These are phyloP conservation scores for Rhinoraja longicauda DNA, from an alignment of 2,797 vertebrate species.

Conservation along the genomic window DNA sequence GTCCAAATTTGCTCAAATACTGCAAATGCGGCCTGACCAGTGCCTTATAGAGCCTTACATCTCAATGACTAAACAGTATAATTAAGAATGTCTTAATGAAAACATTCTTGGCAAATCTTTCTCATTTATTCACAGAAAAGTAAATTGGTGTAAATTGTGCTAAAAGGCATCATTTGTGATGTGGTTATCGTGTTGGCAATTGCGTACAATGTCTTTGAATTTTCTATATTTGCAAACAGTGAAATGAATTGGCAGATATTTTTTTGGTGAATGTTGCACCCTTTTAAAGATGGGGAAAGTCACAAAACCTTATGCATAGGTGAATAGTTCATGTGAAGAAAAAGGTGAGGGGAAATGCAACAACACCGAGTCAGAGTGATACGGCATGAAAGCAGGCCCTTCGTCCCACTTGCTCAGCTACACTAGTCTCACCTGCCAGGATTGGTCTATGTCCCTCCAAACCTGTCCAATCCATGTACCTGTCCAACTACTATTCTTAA, in stretches of 20 bases:
- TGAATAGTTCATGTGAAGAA: neutral
- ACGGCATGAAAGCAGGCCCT: no score
- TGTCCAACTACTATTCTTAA: no score
- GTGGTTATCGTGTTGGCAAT: neutral
- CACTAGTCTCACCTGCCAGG: no score
- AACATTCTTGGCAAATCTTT: neutral
- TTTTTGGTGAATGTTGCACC: neutral
- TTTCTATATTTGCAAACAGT: neutral
- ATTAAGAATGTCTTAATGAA: neutral
- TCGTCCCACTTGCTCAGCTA: no score
- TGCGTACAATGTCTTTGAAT: neutral
- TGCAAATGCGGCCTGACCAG: no score
- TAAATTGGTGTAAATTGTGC: slow-evolving; percentile 32
- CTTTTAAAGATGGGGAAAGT: neutral
- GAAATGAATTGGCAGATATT: neutral
- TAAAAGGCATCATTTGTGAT: slow-evolving; percentile 20
- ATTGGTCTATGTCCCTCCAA: no score
- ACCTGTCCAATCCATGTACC: no score
- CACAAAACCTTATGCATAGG: neutral
- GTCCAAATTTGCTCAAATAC: no score
- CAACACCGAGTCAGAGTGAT: no score
- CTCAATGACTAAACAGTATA: neutral
- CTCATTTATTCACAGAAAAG: neutral
- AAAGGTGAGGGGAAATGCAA: neutral
- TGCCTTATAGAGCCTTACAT: no score